Base-by-base conservation (phyloP, 2,888 invertebrate genomes). In the Tetheella fluctuosa region DNA sequence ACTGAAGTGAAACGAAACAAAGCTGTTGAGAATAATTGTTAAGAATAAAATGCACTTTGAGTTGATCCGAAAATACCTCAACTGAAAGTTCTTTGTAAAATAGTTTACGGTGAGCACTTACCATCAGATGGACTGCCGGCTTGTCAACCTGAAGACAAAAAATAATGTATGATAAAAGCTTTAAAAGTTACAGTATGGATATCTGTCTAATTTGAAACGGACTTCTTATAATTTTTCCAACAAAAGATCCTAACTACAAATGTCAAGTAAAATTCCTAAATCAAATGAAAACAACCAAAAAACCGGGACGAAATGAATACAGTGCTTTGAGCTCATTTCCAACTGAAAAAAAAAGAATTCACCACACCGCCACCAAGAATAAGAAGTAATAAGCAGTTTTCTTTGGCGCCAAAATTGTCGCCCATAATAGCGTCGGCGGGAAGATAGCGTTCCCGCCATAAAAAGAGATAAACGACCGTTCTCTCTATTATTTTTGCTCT, bases 341-440 rank as follows among this genome's bases (percentile, higher is more conserved):
- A 71, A 39, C 39, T 34, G 34, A 68, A 61, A 75, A 77, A 77
- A 71, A 71, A 73, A 74, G 77, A 78, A 80, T 84, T 85, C 83
- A 80, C 85, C 84, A 81, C 80, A 81, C 73, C 80, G 83, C 80
- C 86, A 85, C 89, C 91, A 92, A 91, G 90, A 88, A 89, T 89
- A 87, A 88, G 91, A 87, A 88, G 91, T 91, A 91, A 92, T 93
- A 92, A 93, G 91, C 92, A 91, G 91, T 92, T 91, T 91, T 92
- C 91, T 91, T 93, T 92, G 89, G 90, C 91, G 91, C 91, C 91
- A 91, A 92, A 93, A 93, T 92, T 91, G 93, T 92, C 91, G 86
- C 82, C 90, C 90, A 92, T 92, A 90, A 93, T 91, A 91, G 90
- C 92, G 87, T 83, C 86, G 89, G 83, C 83, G 85, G 84, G 81